These are phyloP conservation scores for Ericerus pela DNA, from an alignment of 1,140 invertebrate species.

Conservation along the genomic window DNA sequence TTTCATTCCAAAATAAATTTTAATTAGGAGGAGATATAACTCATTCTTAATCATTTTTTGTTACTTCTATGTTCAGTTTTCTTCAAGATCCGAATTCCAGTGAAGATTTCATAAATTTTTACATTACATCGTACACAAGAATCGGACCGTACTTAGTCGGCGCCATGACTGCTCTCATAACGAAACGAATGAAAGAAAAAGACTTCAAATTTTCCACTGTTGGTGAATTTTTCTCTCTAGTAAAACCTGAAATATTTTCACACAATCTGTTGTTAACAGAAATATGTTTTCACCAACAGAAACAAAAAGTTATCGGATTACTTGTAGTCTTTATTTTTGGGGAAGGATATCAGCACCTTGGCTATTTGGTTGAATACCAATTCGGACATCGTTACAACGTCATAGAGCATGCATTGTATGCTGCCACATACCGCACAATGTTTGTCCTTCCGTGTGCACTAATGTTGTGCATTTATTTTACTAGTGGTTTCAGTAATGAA, in stretches of 20 bases:
- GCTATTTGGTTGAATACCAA: constrained; percentile 13
- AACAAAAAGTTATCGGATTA: neutral
- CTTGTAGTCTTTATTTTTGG: neutral
- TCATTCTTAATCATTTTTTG: too few species aligned
- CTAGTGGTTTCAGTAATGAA: constrained; percentile 16
- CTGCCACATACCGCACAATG: constrained; percentile 39
- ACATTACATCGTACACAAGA: neutral
- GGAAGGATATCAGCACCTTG: neutral
- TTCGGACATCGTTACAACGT: constrained; percentile 19
- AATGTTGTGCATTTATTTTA: constrained; percentile 47
- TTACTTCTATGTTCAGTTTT: too few species aligned
- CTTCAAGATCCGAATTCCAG: too few species aligned
- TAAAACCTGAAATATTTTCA: too few species aligned
- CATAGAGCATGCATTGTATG: constrained; percentile 40
- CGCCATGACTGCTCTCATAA: constrained; percentile 29
- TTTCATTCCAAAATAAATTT: too few species aligned
- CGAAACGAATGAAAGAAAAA: constrained; percentile 20
- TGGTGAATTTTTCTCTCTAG: too few species aligned
- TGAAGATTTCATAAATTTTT: neutral
- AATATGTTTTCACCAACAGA: too few species aligned
- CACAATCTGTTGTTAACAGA: too few species aligned
- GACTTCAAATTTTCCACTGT: constrained; percentile 25
- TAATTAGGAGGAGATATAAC: too few species aligned
- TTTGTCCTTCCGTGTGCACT: constrained; percentile 47
- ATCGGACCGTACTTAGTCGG: neutral